Conservation (phyloP, 2,797 vertebrate genomes). For the Tragopan temminckii region DNA sequence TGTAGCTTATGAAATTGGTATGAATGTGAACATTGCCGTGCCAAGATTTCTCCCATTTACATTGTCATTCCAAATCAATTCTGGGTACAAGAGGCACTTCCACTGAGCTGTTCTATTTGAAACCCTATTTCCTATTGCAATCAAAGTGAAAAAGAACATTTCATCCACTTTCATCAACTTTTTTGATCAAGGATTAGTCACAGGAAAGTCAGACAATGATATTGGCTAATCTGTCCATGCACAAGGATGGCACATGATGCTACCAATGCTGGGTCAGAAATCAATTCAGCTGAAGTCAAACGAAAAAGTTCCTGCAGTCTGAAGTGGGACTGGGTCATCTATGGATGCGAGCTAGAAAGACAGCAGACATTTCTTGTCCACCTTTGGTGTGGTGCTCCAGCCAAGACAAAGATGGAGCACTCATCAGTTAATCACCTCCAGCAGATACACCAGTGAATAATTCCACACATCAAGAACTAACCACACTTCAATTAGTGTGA, state of each 20-base stretch:
- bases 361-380: background rate
- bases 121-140: constrained; percentile 4
- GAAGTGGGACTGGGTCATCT: background rate
- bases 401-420: background rate
- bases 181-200: background rate
- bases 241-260: background rate
- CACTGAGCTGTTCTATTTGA: constrained; percentile 19
- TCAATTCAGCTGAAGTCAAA: background rate
- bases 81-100: constrained; percentile 12
- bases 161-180: background rate
- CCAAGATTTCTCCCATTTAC: constrained; percentile 1
- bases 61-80: constrained; percentile 62
- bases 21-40: background rate
- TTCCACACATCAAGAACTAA: background rate
- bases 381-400: background rate
- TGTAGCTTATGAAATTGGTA: background rate
- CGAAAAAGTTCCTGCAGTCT: background rate
- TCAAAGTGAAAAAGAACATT: background rate
- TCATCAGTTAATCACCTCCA: background rate
- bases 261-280: background rate
- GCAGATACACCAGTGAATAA: background rate
- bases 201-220: background rate
- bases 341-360: background rate
- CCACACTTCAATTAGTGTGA: background rate
- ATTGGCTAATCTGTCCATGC: background rate